Percentiles rank a stretch among this genome's conserved stretches.
Evolutionary conservation across 2,797 vertebrate species (phyloP).

Genomic region (Sebastes iracundus): DNA sequence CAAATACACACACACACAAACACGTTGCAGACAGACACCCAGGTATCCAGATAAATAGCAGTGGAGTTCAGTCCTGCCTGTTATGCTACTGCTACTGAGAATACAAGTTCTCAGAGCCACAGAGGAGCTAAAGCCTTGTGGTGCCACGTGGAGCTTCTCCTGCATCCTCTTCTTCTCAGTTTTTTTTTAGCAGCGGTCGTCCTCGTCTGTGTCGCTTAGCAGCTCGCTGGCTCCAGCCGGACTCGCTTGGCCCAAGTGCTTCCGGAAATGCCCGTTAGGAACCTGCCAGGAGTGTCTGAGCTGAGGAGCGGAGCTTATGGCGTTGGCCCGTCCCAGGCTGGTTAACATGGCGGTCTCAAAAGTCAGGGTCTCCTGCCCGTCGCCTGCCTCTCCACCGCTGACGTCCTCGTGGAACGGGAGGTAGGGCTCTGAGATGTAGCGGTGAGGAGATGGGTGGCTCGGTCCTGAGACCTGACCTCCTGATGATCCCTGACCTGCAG

Average conservation of each 20-base stretch:
- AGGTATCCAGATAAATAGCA: constrained; percentile 44
- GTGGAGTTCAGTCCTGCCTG: constrained; percentile 39
- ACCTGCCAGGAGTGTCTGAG: constrained; percentile 97
- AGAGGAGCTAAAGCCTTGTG: constrained; percentile 30
- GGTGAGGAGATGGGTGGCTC: constrained; percentile 90
- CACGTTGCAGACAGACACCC: constrained; percentile 49
- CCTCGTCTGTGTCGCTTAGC: constrained; percentile 96
- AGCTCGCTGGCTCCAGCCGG: constrained; percentile 86
- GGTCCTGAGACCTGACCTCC: constrained; percentile 74
- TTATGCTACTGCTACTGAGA: constrained; percentile 68
- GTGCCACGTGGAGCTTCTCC: constrained; percentile 10
- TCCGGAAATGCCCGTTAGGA: constrained; percentile 95
- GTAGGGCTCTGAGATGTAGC: constrained; percentile 97
- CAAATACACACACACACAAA: background rate
- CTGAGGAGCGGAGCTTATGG: constrained; percentile 92
- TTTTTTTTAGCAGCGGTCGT: constrained; percentile 93
- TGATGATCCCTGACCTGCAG: constrained; percentile 73
- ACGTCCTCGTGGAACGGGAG: constrained; percentile 90
- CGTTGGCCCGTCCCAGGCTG: constrained; percentile 92
- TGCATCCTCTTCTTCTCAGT: background rate
- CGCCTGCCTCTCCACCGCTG: constrained; percentile 84
- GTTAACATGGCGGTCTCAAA: constrained; percentile 95
- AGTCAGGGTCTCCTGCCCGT: constrained; percentile 90
- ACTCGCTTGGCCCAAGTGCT: constrained; percentile 85
- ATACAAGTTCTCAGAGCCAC: constrained; percentile 35